Evolutionary conservation across 2,113 vertebrate species (phyloP), one percentile per base, ranked within the genome.

Genomic region (Falco punctatus): DNA sequence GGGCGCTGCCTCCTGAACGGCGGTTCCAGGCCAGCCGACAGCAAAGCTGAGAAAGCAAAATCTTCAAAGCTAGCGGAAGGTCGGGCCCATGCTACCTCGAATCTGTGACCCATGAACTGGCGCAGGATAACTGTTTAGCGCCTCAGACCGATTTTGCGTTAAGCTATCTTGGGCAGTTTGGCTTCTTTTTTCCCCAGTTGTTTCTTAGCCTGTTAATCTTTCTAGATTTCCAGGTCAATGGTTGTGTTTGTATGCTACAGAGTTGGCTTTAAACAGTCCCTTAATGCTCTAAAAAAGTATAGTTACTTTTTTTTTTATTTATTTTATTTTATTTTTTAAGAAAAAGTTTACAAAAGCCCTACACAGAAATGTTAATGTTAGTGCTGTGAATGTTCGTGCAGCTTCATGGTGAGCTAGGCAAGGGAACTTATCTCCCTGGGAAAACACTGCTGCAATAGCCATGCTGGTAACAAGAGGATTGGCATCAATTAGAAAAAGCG

Each of bases 241-340:
- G 13, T 69, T 3, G 0, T 1, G 0, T 72, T 66, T 69, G 19
- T 72, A 2, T 59, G 10, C 0, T 16, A 15, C 7, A 15, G 23
- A 26, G 16, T 26, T 35, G 30, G 40, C 30, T 62, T 80, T 30
- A 40, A 49, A 44, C 5, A 42, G 9, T 10, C 20, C 4, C 46
- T 38, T n/a, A 55, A 46, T 55, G 32, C 23, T 66, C 3, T 38
- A 18, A 26, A 35, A 83, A 59, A 5, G 8, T 15, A 3, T n/a
- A 40, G 1, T 11, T 32, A 15, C 7, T 3, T 23, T 23, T n/a
- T 11, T 42, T 52, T 38, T 35, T 35, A 35, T 35, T 35, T 38
- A 38, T 38, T 38, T 38, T 38, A 38, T 38, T 38, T 38, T 38
- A 38, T 38, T 38, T 62, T 35, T 4, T 23, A 19, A 23, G 27